Evolutionary conservation across 2,797 vertebrate species (phyloP).

Genomic region (Psittacula echo): DNA sequence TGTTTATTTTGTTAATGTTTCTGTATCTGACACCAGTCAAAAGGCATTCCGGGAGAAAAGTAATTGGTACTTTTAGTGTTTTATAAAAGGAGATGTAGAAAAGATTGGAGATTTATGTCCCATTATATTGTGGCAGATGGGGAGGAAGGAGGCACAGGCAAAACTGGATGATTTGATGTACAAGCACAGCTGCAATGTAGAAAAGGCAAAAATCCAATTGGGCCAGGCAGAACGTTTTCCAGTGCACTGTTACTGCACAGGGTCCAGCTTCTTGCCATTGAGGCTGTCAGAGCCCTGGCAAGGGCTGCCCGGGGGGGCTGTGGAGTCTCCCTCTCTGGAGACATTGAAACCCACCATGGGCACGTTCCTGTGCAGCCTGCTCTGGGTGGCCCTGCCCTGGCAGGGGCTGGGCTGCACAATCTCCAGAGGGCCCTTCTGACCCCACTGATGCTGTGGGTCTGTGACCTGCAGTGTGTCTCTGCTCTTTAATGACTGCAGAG

Average conservation of each 20-base stretch:
- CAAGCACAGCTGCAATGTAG: not conserved
- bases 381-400: no score
- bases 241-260: not conserved
- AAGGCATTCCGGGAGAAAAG: not conserved
- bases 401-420: no score
- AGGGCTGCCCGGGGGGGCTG: no score
- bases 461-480: no score
- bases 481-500: no score
- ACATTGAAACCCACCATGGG: no score
- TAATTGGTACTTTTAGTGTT: not conserved
- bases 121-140: not conserved
- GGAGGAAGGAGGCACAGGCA: not conserved
- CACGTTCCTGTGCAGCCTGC: no score
- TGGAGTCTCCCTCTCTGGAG: no score
- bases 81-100: slow-evolving; percentile 6
- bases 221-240: not conserved
- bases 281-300: not conserved
- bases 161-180: not conserved
- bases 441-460: no score
- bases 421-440: no score
- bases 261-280: not conserved
- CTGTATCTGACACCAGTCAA: not conserved
- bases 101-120: slow-evolving; percentile 32
- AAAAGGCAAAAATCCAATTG: not conserved
- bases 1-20: slow-evolving; percentile 1